Conservation (phyloP, 2,113 vertebrate genomes). For the Melanostigma gelatinosum region DNA sequence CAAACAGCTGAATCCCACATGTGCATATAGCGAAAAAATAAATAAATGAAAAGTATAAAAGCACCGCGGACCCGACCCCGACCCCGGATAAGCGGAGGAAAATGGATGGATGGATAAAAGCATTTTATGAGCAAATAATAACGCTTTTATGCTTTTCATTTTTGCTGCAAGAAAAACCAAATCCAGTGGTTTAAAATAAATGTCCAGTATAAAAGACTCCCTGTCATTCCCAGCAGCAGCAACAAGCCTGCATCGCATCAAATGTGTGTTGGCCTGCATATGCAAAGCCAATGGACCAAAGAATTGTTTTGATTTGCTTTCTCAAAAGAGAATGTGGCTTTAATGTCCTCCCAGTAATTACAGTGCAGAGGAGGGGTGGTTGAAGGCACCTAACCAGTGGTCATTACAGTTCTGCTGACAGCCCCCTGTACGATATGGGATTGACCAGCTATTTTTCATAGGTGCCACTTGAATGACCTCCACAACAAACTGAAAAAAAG, state of each 20-base stretch:
- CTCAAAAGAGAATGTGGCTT: constrained; percentile 28
- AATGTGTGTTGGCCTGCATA: constrained; percentile 9
- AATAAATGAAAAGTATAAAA: neutral
- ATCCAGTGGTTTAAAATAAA: constrained; percentile 8
- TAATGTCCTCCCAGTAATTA: constrained; percentile 62
- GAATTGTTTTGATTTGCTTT: constrained; percentile 28
- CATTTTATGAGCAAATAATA: constrained; percentile 19
- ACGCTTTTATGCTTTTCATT: neutral
- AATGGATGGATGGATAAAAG: too few relatives aligned
- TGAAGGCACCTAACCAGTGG: constrained; percentile 57
- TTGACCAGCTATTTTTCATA: neutral
- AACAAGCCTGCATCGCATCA: neutral
- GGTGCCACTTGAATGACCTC: neutral
- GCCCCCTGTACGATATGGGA: constrained; percentile 30
- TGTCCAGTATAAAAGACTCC: neutral
- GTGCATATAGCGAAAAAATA: constrained; percentile 2
- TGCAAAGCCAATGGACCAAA: neutral
- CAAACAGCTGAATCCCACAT: constrained; percentile 1
- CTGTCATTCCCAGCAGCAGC: neutral
- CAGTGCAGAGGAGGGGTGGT: constrained; percentile 26
- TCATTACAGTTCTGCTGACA: constrained; percentile 49
- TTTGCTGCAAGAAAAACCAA: constrained; percentile 2
- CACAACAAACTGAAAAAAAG: neutral
- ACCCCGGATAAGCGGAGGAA: too few relatives aligned
- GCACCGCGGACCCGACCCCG: too few relatives aligned